These are phyloP conservation scores for Blastobasis adustella DNA, from an alignment of 2,888 invertebrate genomes.

Conservation along the genomic window DNA sequence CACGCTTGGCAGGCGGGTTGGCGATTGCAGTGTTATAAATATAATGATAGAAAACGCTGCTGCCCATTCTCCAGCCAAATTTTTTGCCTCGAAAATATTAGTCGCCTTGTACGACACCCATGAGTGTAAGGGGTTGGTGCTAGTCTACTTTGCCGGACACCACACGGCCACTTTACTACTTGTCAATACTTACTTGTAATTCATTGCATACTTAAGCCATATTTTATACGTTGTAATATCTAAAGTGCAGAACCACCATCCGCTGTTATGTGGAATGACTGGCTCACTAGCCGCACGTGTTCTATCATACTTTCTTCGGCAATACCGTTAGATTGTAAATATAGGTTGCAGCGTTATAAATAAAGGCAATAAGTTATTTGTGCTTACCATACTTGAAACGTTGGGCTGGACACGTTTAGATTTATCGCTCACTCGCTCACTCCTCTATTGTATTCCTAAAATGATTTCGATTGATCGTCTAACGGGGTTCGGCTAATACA, in stretches of 20 bases:
- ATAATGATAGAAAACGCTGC: no score
- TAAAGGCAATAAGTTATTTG: conserved; percentile 19
- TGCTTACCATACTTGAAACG: not conserved
- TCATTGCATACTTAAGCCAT: no score
- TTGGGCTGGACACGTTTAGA: not conserved
- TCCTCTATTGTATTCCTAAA: conserved; percentile 7
- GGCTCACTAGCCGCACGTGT: conserved; percentile 22
- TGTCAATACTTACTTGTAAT: no score
- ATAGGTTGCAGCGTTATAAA: conserved; percentile 24
- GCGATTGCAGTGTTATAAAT: no score
- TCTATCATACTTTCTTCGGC: conserved; percentile 21
- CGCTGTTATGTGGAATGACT: conserved; percentile 19
- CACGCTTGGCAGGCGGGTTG: no score
- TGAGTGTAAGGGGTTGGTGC: no score
- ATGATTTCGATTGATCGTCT: conserved; percentile 4
- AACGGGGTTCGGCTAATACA: not conserved
- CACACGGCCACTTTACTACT: no score
- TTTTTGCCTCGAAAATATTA: no score
- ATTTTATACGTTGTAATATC: no score
- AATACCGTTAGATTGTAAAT: conserved; percentile 30
- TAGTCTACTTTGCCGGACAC: no score
- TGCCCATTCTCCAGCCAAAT: no score
- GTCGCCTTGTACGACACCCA: no score
- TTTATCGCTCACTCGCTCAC: conserved; percentile 3
- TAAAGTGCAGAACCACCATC: conserved; percentile 12